Evolutionary conservation across 2,888 invertebrate genomes (phyloP), one percentile per base, ranked within the genome.

Genomic region (Tyria jacobaeae): DNA sequence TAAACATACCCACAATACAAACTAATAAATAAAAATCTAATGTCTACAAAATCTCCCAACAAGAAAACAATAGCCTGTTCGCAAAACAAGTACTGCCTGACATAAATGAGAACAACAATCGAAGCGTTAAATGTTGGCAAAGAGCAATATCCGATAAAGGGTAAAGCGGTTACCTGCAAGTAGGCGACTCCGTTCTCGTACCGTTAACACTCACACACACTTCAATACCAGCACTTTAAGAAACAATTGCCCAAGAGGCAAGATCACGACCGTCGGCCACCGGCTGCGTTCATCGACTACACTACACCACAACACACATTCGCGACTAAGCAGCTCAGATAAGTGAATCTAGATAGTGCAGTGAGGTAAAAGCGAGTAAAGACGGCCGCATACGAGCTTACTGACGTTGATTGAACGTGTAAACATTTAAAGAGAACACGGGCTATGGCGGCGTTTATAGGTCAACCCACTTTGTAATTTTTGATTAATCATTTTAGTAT

Each of bases 321-420:
- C 79, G 80, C 82, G 71, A 69, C 79, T 74, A 81, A 80, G 80
- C 78, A 82, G 79, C 80, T 79, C 79, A 89, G 91, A 91, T 91
- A 91, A 90, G 81, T 87, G 84, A 88, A 86, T 89, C 91, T 80
- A 92, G 91, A 92, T 92, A 91, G 83, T 88, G 86, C 85, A 76
- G 68, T 59, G 83, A 87, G 86, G 87, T 88, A 89, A 89, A 89
- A 89, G 88, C 81, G 76, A 69, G 79, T 82, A 78, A 80, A 79
- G 83, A 75, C 67, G 73, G 57, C 79, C 68, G 69, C 80, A 82
- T 85, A 86, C 63, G 64, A 58, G 71, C 69, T 73, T 66, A 63
- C 71, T 71, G 76, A 75, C 80, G 79, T 72, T 78, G 74, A 82
- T 78, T 58, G 74, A 80, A 62, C 71, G 68, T 66, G 65, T 62